Base-by-base conservation (phyloP, 2,797 vertebrate species). In the Apogon hyalosoma region DNA sequence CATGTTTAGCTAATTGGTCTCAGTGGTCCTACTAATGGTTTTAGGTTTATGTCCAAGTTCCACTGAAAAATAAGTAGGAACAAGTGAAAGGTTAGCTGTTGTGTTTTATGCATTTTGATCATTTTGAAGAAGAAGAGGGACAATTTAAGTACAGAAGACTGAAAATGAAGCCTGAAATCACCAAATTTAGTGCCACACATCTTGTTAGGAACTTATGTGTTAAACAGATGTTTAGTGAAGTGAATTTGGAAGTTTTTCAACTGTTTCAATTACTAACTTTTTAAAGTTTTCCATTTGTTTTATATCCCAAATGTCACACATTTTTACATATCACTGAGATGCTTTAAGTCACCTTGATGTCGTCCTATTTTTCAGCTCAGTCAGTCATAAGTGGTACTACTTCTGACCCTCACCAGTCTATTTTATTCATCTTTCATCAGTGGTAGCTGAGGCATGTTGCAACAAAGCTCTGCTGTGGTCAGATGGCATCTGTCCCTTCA, bases 21-120 rank as follows among this genome's bases (percentile, higher is more conserved):
- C 85, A 48, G 57, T 52, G 79, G 88, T 74, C 75, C 79, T 47
- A 72, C 82, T 89, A 90, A 92, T 88, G 71, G 76, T 89, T 90
- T 87, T 75, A 82, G 62, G 67, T 90, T 87, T 86, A 86, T 66
- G 69, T 67, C 66, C 64, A 63, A 69, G 66, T 60, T 73, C 65
- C 43, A 47, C 58, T 69, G 65, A 77, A 80, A 79, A 87, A 73
- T 63, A 79, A 71, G 70, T 69, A 54, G 67, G 36, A 84, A 69
- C 45, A 69, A 68, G 50, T 57, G 56, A 71, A 51, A 40, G 2
- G 18, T 33, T 49, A 53, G 53, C 61, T 69, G 59, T 58, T 53
- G 64, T 41, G 51, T 79, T 87, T 68, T 65, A 86, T 77, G 61
- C 24, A 56, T 80, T 84, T 85, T 75, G 53, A 58, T 69, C 71